phyloP scores from a whole-genome alignment of 2,888 invertebrate genomes.

The Zaprionus obscuricornis region DNA sequence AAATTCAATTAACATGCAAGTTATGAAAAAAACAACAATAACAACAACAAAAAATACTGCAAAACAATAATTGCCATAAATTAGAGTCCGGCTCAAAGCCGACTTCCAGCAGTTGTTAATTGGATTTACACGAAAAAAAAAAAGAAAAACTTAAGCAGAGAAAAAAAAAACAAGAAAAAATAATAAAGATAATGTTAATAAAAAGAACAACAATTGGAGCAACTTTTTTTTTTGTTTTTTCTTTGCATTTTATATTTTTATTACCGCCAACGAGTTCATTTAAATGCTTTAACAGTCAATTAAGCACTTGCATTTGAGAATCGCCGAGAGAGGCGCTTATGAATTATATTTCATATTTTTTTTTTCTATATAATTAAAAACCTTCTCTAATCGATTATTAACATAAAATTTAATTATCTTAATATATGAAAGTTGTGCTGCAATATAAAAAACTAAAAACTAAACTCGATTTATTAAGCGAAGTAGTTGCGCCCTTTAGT shows the following conservation, averaged over 20 bases:
- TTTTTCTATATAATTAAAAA: no score
- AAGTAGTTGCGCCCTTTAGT: no score
- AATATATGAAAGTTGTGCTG: neutral
- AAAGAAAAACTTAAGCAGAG: neutral
- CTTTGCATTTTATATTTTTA: no score
- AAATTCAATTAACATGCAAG: slow-evolving; percentile 61
- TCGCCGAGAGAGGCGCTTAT: slow-evolving; percentile 8
- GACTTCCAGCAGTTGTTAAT: slow-evolving; percentile 49
- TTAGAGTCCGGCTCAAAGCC: slow-evolving; percentile 51
- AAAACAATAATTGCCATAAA: slow-evolving; percentile 68
- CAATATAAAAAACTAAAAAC: neutral
- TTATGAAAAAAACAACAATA: slow-evolving; percentile 21
- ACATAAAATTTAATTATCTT: no score
- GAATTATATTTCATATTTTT: no score
- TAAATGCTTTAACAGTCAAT: slow-evolving; percentile 63
- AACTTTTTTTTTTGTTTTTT: slow-evolving; percentile 39
- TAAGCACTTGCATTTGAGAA: slow-evolving; percentile 43
- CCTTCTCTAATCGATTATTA: no score
- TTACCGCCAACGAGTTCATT: slow-evolving; percentile 43
- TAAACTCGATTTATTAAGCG: no score
- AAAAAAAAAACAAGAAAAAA: slow-evolving; percentile 21
- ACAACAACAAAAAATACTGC: slow-evolving; percentile 32
- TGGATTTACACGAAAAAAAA: slow-evolving; percentile 55
- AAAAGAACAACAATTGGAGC: slow-evolving; percentile 55
- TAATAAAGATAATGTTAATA: slow-evolving; percentile 21